phyloP scores from a whole-genome alignment of 2,888 invertebrate species.

The Rotaria sp. region DNA sequence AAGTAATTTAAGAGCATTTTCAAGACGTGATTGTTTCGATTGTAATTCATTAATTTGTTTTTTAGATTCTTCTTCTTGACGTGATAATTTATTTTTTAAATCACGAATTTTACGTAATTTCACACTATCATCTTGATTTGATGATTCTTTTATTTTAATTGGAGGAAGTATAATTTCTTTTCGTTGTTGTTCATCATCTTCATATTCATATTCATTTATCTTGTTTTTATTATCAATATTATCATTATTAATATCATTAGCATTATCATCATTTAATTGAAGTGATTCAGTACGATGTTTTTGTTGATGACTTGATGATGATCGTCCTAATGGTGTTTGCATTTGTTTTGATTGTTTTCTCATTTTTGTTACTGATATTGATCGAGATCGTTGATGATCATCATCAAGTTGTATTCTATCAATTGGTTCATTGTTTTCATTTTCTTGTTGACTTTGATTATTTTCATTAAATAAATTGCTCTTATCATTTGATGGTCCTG shows the following conservation, averaged over 20 bases:
- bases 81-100: not conserved
- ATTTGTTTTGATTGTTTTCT: not conserved
- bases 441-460: not conserved
- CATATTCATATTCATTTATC: not conserved
- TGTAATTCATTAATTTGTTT: slow-evolving; percentile 22
- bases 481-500: not conserved
- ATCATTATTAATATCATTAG: too few relatives aligned
- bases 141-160: not conserved
- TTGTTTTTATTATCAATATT: too few relatives aligned
- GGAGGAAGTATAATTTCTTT: not conserved
- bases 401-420: not conserved
- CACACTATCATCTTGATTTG: not conserved
- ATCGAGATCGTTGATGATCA: not conserved
- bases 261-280: not conserved
- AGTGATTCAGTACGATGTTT: not conserved
- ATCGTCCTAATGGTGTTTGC: not conserved
- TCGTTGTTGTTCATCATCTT: not conserved
- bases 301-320: not conserved
- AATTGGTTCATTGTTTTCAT: not conserved
- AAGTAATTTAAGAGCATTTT: not conserved
- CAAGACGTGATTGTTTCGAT: slow-evolving; percentile 18
- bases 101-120: not conserved
- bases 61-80: slow-evolving; percentile 14
- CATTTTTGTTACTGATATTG: not conserved
- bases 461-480: not conserved